phyloP scores from a whole-genome alignment of 2,113 vertebrate genomes.

The Poeciliopsis turrubarensis region DNA sequence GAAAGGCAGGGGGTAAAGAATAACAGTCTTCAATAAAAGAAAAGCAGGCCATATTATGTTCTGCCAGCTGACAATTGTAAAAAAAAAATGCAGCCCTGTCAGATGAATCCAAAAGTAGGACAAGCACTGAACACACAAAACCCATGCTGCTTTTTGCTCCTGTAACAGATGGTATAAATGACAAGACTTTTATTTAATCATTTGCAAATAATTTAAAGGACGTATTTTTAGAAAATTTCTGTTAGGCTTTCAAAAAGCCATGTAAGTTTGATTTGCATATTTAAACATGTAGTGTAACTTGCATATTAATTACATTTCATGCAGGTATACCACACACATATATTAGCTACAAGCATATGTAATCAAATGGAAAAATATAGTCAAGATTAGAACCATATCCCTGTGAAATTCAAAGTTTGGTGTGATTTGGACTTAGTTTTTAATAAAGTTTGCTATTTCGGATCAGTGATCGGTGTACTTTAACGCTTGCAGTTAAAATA shows the following conservation, averaged over 20 bases:
- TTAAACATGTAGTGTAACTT: neutral
- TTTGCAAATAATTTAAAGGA: neutral
- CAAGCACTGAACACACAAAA: conserved; percentile 37
- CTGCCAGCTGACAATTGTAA: conserved; percentile 61
- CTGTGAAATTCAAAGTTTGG: no score
- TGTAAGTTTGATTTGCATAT: neutral
- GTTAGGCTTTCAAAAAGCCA: neutral
- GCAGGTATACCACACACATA: no score
- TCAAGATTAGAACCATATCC: no score
- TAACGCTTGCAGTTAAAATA: no score
- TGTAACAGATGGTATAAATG: conserved; percentile 10
- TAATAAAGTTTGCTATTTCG: no score
- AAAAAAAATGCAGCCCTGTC: conserved; percentile 46
- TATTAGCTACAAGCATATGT: no score
- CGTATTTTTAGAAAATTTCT: neutral
- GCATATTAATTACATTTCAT: neutral
- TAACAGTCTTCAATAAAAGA: conserved; percentile 28
- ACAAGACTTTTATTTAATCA: conserved; percentile 2
- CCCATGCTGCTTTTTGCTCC: conserved; percentile 9
- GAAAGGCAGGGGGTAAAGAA: conserved; percentile 19
- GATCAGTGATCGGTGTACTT: no score
- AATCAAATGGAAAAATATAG: no score
- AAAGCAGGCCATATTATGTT: conserved; percentile 51
- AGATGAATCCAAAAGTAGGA: conserved; percentile 50
- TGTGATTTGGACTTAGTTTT: no score